Conservation (phyloP, 1,140 invertebrate genomes). For the Scaptomyza pallida region DNA sequence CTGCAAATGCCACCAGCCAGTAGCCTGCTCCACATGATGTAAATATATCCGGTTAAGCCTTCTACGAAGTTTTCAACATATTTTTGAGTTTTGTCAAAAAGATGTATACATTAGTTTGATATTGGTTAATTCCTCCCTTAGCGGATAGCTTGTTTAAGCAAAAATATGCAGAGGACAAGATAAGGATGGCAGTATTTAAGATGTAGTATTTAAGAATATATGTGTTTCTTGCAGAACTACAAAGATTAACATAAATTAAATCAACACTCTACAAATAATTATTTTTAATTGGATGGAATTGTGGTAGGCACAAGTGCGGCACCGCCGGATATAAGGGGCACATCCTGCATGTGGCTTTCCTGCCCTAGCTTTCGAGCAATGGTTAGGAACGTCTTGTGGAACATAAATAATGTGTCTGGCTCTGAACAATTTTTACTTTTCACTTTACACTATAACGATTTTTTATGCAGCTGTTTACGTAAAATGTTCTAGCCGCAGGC, state of each 20-base stretch:
- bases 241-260: background rate
- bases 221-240: background rate
- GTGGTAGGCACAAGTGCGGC: background rate
- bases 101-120: no score
- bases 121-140: no score
- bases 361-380: background rate
- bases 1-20: background rate
- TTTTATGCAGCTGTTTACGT: slow-evolving; percentile 49
- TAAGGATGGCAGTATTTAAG: no score
- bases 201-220: no score
- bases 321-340: slow-evolving; percentile 13
- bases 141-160: no score
- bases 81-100: no score
- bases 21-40: background rate
- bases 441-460: slow-evolving; percentile 20
- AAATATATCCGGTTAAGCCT: no score
- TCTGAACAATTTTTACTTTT: slow-evolving; percentile 46
- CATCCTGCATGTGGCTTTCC: slow-evolving; percentile 2
- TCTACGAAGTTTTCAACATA: background rate
- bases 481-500: slow-evolving; percentile 63
- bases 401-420: slow-evolving; percentile 53
- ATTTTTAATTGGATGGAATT: slow-evolving; percentile 10
- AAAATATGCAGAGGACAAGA: background rate
- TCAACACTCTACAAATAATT: background rate
- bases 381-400: background rate